Evolutionary conservation across 2,797 vertebrate species (phyloP), one percentile per base, ranked within the genome.

Genomic region (Sebastolobus altivelis): DNA sequence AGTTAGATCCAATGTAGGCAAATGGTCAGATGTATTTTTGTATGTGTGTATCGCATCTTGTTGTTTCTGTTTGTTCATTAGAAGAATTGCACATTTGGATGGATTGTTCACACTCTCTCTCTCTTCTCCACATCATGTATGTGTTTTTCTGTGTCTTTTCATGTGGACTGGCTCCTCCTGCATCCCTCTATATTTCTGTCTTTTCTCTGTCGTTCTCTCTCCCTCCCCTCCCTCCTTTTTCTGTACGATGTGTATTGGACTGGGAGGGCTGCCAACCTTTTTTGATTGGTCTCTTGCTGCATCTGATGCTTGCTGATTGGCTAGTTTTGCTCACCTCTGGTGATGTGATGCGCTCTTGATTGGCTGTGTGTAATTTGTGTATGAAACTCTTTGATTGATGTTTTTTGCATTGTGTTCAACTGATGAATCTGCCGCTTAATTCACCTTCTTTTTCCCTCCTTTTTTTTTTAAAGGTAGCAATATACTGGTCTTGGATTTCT

Each of bases 291-390:
- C 94, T 94, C 88, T 94, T 92, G 93, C 93, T 95, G 94, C 95
- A 94, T 95, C 92, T 92, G 93, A 93, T 93, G 96, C 95, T 96
- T 96, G 96, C 96, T 96, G 93, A 95, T 94, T 95, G 95, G 95
- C 95, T 95, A 84, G 91, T 93, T 95, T 89, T 91, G 94, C 95
- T 94, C 94, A 94, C 91, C 90, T 94, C 85, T 92, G 91, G 93
- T 95, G 91, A 92, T 94, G 94, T 94, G 88, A 94, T 90, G 89
- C 88, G 91, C 93, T 93, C 90, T 91, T 92, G 92, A 94, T 90
- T 96, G 95, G 95, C 95, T 94, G 94, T 80, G 91, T 94, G 92
- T 95, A 90, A 93, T 94, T 93, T 95, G 84, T 92, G 89, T 92
- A 91, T 87, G 87, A 91, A 46, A 79, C 82, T 93, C 88, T 91